These are phyloP conservation scores for Melanerpes aurifrons DNA, from an alignment of 2,113 vertebrate species.

Conservation along the genomic window DNA sequence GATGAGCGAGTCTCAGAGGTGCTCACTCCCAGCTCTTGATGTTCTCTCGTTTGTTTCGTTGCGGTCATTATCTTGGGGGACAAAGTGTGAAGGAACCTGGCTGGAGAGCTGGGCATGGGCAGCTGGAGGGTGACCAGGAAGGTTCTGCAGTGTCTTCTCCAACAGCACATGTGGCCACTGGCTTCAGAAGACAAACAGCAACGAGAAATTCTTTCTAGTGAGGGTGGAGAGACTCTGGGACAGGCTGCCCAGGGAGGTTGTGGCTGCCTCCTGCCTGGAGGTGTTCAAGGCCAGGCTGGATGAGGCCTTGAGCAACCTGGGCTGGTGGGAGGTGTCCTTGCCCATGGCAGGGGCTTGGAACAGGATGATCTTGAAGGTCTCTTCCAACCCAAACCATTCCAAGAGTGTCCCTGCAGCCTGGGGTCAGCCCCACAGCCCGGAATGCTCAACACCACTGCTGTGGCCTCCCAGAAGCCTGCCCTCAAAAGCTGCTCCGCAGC, in stretches of 20 bases:
- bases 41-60: not conserved
- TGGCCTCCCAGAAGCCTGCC: not conserved
- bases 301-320: no score
- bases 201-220: no score
- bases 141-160: not conserved
- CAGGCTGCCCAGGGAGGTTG: no score
- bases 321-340: no score
- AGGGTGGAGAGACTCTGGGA: no score
- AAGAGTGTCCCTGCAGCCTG: not conserved
- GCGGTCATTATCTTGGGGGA: rapidly evolving
- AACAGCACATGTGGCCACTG: rapidly evolving
- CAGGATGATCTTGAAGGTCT: no score
- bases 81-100: rapidly evolving
- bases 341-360: no score
- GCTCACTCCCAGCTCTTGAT: not conserved
- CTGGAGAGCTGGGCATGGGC: not conserved
- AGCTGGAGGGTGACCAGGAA: not conserved
- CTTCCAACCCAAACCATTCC: no score
- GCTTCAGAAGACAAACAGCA: not conserved
- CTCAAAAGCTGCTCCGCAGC: rapidly evolving
- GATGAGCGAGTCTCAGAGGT: not conserved
- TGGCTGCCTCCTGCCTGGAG: no score
- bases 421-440: not conserved
- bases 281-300: no score
- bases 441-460: rapidly evolving